Evolutionary conservation across 2,797 vertebrate genomes (phyloP).

Genomic region (Eutrigla gurnardus): DNA sequence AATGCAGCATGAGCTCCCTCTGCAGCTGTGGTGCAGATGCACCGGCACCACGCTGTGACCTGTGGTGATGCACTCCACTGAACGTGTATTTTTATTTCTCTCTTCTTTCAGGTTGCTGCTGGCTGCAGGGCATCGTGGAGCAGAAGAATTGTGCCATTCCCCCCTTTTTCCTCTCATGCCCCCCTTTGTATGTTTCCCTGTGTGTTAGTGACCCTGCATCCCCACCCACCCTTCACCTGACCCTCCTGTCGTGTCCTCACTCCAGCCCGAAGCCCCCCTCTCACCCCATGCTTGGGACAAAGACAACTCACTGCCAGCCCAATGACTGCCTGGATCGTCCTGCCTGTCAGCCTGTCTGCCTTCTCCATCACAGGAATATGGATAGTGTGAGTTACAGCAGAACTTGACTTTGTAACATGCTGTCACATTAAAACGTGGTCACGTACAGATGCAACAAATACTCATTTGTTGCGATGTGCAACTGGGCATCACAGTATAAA

Average conservation of each 20-base stretch:
- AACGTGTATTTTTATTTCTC: background rate
- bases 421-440: slow-evolving; percentile 8
- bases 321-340: slow-evolving; percentile 97
- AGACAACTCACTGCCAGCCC: slow-evolving; percentile 86
- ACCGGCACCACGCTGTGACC: too few species aligned
- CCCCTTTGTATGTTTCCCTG: slow-evolving; percentile 75
- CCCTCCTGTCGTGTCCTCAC: slow-evolving; percentile 56
- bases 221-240: slow-evolving; percentile 66
- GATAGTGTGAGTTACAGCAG: slow-evolving; percentile 90
- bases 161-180: slow-evolving; percentile 81
- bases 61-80: background rate
- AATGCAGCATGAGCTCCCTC: too few species aligned
- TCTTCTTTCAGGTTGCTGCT: slow-evolving; percentile 59
- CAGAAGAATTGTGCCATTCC: slow-evolving; percentile 75
- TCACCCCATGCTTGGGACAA: slow-evolving; percentile 86
- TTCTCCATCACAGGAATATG: slow-evolving; percentile 97
- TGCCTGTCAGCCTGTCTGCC: slow-evolving; percentile 94
- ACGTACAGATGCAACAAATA: background rate
- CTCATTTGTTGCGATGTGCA: background rate
- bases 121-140: slow-evolving; percentile 73
- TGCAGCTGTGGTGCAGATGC: too few species aligned
- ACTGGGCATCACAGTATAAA: background rate
- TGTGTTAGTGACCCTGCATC: slow-evolving; percentile 76
- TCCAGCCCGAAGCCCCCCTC: slow-evolving; percentile 72
- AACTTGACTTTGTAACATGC: background rate